A percentile compares a stretch with the other conserved stretches of the same genome.
These are phyloP conservation scores for Lagodon rhomboides DNA, from an alignment of 2,797 vertebrate genomes.

Conservation along the genomic window DNA sequence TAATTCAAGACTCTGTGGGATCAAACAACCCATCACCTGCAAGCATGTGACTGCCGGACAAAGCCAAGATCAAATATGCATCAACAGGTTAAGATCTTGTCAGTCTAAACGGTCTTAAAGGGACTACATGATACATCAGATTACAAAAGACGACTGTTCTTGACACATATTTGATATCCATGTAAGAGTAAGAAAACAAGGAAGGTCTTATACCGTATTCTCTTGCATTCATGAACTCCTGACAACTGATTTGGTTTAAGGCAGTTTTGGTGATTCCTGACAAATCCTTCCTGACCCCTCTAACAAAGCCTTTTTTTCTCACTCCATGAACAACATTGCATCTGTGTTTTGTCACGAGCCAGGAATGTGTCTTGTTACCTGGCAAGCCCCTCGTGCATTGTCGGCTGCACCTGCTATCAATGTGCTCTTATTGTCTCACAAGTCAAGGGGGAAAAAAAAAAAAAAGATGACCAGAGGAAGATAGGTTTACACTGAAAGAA, in stretches of 20 bases:
- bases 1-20: slow-evolving; percentile 70
- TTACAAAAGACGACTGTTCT: not conserved
- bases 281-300: slow-evolving; percentile 6
- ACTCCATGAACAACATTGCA: slow-evolving; percentile 33
- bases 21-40: slow-evolving; percentile 54
- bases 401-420: slow-evolving; percentile 66
- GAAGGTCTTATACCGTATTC: not conserved
- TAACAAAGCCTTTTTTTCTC: slow-evolving; percentile 24
- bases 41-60: slow-evolving; percentile 16
- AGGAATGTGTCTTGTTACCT: slow-evolving; percentile 69
- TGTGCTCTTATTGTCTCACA: slow-evolving; percentile 54
- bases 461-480: slow-evolving; percentile 24
- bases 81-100: slow-evolving; percentile 8
- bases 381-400: slow-evolving; percentile 54
- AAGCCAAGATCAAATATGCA: slow-evolving; percentile 43
- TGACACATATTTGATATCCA: not conserved
- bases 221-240: not conserved
- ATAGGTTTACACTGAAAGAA: slow-evolving; percentile 54
- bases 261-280: not conserved
- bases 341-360: slow-evolving; percentile 45
- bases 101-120: slow-evolving; percentile 5
- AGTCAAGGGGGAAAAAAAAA: slow-evolving; percentile 9
- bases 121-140: not conserved
- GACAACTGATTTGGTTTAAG: not conserved
- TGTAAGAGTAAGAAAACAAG: not conserved